Conservation (phyloP, 2,888 invertebrate genomes). For the Philhelius pedissequus region DNA sequence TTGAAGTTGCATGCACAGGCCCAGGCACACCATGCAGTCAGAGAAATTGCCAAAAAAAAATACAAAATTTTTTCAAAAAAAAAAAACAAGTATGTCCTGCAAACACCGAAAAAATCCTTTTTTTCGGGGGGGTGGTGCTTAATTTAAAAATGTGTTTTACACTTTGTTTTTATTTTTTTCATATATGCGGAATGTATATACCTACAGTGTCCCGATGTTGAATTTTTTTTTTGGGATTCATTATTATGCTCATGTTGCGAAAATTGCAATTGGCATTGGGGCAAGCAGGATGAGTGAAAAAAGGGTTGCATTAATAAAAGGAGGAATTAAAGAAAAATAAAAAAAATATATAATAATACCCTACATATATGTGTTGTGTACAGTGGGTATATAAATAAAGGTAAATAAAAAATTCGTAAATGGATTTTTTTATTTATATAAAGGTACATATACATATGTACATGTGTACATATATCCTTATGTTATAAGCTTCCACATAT, state of each 20-base stretch:
- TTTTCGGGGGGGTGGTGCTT: constrained; percentile 62
- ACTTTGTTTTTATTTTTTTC: constrained; percentile 47
- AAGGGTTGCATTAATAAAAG: constrained; percentile 62
- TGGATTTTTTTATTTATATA: background rate
- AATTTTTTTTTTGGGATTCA: constrained; percentile 60
- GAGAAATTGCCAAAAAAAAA: constrained; percentile 58
- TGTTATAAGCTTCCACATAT: constrained; percentile 10
- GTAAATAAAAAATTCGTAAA: constrained; percentile 7
- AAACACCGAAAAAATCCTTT: constrained; percentile 36
- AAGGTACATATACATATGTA: background rate
- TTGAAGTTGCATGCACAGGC: constrained; percentile 2
- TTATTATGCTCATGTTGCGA: constrained; percentile 68
- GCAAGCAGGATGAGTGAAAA: constrained; percentile 24
- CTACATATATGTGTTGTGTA: constrained; percentile 26
- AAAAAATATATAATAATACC: constrained; percentile 12
- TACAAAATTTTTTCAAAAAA: background rate
- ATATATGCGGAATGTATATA: background rate
- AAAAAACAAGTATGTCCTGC: constrained; percentile 61
- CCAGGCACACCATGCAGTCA: background rate
- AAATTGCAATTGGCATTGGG: constrained; percentile 65
- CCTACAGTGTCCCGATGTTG: constrained; percentile 24
- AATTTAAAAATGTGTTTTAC: constrained; percentile 69
- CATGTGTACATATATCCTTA: constrained; percentile 22
- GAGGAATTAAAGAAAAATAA: constrained; percentile 57
- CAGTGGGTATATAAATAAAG: background rate